Conservation (phyloP, 2,888 invertebrate species). For the Oxycera nigricornis region DNA sequence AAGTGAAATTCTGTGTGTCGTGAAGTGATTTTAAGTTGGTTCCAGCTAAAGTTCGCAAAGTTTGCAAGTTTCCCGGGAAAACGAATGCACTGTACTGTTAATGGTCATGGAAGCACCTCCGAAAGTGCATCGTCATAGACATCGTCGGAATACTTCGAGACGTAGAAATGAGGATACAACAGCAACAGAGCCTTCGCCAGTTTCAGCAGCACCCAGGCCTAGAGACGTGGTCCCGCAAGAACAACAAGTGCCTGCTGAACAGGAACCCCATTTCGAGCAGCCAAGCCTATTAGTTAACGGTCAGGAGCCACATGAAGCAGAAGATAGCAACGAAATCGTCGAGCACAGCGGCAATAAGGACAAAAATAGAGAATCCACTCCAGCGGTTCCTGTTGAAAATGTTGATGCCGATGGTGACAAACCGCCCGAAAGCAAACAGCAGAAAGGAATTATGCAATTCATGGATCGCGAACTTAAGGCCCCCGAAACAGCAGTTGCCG, state of each 20-base stretch:
- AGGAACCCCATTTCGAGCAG: slow-evolving; percentile 37
- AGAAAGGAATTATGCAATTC: slow-evolving; percentile 61
- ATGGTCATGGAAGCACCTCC: slow-evolving; percentile 58
- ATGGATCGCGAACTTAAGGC: slow-evolving; percentile 61
- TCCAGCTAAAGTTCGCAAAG: slow-evolving; percentile 2
- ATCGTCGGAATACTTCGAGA: slow-evolving; percentile 58
- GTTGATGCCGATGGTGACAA: slow-evolving; percentile 17
- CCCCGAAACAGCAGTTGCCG: slow-evolving; percentile 47
- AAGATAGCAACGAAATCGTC: slow-evolving; percentile 7
- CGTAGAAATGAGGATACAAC: slow-evolving; percentile 55
- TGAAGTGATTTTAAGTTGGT: neutral
- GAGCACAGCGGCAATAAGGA: neutral
- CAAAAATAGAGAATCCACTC: neutral
- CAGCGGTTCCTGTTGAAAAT: neutral
- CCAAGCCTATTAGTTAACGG: slow-evolving; percentile 45
- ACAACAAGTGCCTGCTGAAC: neutral
- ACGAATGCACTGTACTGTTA: slow-evolving; percentile 23
- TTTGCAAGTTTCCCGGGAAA: slow-evolving; percentile 4
- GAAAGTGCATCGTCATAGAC: slow-evolving; percentile 62
- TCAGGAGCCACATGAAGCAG: slow-evolving; percentile 40
- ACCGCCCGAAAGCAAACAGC: slow-evolving; percentile 49
- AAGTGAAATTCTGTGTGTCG: neutral
- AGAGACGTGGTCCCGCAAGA: slow-evolving; percentile 33
- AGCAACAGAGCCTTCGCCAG: slow-evolving; percentile 43
- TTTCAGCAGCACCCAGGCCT: neutral